Percentiles rank a stretch among this genome's conserved stretches.
These are phyloP conservation scores for Aptenodytes forsteri DNA, from an alignment of 2,113 vertebrate species.

Conservation along the genomic window DNA sequence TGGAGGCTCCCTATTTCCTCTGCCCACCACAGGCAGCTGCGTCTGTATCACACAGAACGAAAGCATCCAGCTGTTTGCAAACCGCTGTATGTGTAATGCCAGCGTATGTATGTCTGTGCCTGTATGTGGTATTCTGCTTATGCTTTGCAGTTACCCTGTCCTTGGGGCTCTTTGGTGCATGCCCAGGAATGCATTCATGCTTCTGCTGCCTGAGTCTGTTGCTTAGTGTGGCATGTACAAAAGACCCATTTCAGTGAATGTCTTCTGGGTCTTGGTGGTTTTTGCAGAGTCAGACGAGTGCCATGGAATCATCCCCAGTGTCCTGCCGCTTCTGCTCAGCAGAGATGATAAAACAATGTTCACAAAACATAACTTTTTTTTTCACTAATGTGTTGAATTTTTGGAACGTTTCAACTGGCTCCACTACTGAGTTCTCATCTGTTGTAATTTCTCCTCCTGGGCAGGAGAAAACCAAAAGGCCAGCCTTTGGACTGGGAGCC, in stretches of 20 bases:
- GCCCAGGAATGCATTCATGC: not conserved
- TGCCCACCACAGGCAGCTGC: accelerated
- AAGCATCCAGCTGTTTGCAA: not conserved
- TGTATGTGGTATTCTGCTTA: not conserved
- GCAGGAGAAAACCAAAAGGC: not conserved
- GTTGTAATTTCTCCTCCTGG: conserved; percentile 6
- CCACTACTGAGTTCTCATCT: conserved; percentile 26
- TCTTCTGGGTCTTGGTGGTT: not conserved
- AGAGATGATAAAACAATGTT: not conserved
- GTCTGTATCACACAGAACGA: not conserved
- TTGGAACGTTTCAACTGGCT: not conserved
- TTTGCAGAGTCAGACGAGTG: not conserved
- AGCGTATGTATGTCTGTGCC: not conserved
- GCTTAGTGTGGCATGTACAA: not conserved
- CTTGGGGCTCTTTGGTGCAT: not conserved
- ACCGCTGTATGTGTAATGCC: not conserved
- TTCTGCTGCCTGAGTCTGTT: not conserved
- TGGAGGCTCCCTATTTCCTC: not conserved
- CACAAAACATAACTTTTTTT: not conserved
- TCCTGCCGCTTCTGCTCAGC: not conserved
- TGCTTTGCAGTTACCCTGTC: not conserved
- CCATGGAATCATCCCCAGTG: not conserved
- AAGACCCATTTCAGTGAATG: not conserved
- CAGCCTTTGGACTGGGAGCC: not conserved
- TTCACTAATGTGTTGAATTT: not conserved